Conservation (phyloP, 2,113 vertebrate genomes). For the Phylloscopus trochiloides region DNA sequence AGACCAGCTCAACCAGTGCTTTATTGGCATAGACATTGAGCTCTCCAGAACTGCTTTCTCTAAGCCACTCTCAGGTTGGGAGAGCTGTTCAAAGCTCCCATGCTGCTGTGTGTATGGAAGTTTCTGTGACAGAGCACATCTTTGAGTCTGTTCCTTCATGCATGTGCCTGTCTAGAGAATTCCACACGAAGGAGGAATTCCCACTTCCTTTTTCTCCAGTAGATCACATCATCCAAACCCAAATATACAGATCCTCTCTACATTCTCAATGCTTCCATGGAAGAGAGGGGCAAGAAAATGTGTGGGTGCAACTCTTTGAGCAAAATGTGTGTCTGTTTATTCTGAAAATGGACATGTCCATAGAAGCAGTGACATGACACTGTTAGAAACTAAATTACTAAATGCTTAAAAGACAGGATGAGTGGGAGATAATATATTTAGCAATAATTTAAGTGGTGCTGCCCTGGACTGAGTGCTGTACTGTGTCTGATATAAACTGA, state of each 20-base stretch:
- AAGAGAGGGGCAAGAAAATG: neutral
- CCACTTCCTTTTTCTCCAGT: neutral
- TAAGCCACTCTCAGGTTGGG: neutral
- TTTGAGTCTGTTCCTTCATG: neutral
- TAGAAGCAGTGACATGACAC: neutral
- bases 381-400: neutral
- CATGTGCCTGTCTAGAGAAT: neutral
- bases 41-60: neutral
- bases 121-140: neutral
- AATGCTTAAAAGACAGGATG: neutral
- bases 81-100: neutral
- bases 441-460: neutral
- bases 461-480: neutral
- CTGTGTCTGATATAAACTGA: neutral
- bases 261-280: neutral
- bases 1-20: neutral
- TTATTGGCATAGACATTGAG: neutral
- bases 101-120: neutral
- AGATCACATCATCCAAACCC: neutral
- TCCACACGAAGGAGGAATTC: neutral
- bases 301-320: neutral
- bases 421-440: neutral
- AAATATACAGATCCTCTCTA: neutral
- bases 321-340: neutral
- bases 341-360: neutral